A percentile compares a stretch with the other conserved stretches of the same genome.
phyloP scores from a whole-genome alignment of 1,140 invertebrate species.

The Battus philenor region DNA sequence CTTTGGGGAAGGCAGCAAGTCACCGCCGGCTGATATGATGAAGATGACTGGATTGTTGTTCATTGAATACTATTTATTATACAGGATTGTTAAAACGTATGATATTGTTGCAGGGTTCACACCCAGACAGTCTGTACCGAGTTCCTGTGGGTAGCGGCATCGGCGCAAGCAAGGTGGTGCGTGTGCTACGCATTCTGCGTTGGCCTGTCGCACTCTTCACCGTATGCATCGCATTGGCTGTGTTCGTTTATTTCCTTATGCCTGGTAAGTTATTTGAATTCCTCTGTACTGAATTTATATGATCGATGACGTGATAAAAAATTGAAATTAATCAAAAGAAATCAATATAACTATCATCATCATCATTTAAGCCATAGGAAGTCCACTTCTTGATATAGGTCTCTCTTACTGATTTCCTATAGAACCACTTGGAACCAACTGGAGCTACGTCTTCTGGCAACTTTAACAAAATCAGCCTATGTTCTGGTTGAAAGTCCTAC shows the following conservation, averaged over 20 bases:
- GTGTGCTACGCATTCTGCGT: conserved; percentile 47
- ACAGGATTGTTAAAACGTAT: neutral
- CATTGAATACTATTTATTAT: too few species aligned
- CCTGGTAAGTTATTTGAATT: conserved; percentile 55
- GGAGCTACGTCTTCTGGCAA: too few species aligned
- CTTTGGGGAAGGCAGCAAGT: too few species aligned
- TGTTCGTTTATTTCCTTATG: conserved; percentile 72
- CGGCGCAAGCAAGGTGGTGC: conserved; percentile 32
- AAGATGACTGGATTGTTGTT: too few species aligned
- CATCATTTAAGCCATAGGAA: too few species aligned
- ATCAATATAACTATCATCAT: neutral
- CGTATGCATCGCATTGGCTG: conserved; percentile 62
- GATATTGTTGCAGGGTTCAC: conserved; percentile 60
- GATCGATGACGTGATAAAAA: too few species aligned
- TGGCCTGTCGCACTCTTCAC: conserved; percentile 65
- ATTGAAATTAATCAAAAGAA: conserved; percentile 7
- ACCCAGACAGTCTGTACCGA: conserved; percentile 71
- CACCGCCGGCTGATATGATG: too few species aligned
- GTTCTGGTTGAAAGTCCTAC: too few species aligned
- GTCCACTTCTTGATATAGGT: too few species aligned
- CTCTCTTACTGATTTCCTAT: too few species aligned
- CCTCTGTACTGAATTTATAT: neutral
- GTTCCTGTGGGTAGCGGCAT: conserved; percentile 39
- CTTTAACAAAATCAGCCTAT: too few species aligned
- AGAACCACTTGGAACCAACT: too few species aligned